Percentiles rank a stretch among this genome's conserved stretches.
Conservation (phyloP, 2,888 invertebrate genomes). For the Euplagia quadripunctaria region DNA sequence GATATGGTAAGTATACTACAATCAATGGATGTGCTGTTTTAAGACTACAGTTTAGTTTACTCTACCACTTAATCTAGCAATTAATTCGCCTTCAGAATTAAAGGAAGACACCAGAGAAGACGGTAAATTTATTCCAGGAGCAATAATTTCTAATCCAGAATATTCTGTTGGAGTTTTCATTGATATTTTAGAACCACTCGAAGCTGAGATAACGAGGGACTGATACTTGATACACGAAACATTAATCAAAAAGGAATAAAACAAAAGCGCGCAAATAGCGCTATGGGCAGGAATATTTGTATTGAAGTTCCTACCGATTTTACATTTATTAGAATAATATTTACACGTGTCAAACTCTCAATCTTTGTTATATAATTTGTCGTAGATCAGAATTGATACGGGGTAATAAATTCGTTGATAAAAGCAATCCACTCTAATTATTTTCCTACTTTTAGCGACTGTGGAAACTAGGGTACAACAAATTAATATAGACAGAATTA, state of each 20-base stretch:
- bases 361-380: no score
- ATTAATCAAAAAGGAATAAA: conserved; percentile 20
- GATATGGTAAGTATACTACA: background rate
- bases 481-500: no score
- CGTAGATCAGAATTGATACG: background rate
- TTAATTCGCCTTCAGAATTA: background rate
- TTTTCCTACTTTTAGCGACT: no score
- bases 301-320: conserved; percentile 5
- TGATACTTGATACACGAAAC: conserved; percentile 20
- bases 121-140: background rate
- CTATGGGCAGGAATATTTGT: conserved; percentile 2
- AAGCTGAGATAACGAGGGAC: conserved; percentile 17
- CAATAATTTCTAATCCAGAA: conserved; percentile 10
- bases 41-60: background rate
- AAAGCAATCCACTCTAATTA: no score
- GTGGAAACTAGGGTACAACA: no score
- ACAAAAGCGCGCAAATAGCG: background rate
- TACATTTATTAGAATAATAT: background rate
- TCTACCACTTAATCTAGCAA: no score
- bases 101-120: background rate
- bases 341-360: background rate
- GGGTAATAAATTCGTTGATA: no score
- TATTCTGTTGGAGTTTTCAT: conserved; percentile 12
- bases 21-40: background rate
- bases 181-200: conserved; percentile 21